A percentile compares a stretch with the other conserved stretches of the same genome.
Conservation (phyloP, 2,888 invertebrate genomes). For the Itoplectis maculator region DNA sequence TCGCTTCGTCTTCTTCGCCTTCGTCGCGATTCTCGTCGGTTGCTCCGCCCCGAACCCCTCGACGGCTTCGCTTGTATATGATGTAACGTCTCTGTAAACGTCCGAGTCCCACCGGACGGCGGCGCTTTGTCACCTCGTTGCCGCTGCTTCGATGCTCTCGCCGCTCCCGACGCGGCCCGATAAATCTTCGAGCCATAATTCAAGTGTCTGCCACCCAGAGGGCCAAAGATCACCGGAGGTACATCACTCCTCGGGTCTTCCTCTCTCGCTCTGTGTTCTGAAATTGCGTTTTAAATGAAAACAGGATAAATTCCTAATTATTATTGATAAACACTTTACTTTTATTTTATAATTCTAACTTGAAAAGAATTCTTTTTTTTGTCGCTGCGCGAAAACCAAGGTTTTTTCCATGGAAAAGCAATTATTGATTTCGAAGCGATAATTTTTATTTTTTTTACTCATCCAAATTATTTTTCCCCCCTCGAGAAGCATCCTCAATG, state of each 20-base stretch:
- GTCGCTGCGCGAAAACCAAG: neutral
- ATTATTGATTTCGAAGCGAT: neutral
- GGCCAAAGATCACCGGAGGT: slow-evolving; percentile 25
- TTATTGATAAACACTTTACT: no score
- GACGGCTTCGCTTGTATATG: slow-evolving; percentile 57
- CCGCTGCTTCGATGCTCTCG: neutral
- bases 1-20: neutral
- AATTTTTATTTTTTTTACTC: neutral
- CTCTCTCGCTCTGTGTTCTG: neutral
- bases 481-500: slow-evolving; percentile 6
- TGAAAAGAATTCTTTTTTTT: neutral
- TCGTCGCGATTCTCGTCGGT: neutral
- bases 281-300: neutral
- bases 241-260: slow-evolving; percentile 2
- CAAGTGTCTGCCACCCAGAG: slow-evolving; percentile 2
- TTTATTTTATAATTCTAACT: no score
- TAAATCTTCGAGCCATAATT: slow-evolving; percentile 29
- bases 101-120: slow-evolving; percentile 27
- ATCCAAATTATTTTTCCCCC: neutral
- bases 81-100: slow-evolving; percentile 59
- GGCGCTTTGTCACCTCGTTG: slow-evolving; percentile 29
- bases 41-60: neutral
- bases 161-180: slow-evolving; percentile 2
- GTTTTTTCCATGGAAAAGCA: neutral
- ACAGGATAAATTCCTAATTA: no score